Base-by-base conservation (phyloP, 2,797 vertebrate genomes). In the Rhinophrynus dorsalis region DNA sequence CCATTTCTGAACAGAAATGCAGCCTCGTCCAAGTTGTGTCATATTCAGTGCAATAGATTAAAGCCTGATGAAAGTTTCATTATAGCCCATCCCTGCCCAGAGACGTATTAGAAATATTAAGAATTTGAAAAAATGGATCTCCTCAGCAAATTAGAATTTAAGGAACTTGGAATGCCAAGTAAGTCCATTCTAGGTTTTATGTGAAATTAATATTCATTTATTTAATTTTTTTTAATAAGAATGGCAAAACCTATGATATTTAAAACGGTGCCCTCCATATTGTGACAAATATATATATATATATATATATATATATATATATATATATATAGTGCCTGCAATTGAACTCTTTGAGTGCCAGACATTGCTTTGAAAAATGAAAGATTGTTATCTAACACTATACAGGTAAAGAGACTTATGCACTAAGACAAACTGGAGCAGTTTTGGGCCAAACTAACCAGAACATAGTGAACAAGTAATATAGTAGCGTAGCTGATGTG, bases 31-130 rank as follows among this genome's bases (percentile, higher is more conserved):
- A 66, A 59, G 26, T 47, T 21, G 15, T 50, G 29, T 51, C 55
- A 59, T 30, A 40, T 59, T 68, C 30, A 23, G 29, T 68, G 10
- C 37, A 21, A 40, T 59, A 26, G 12, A 59, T 59, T 59, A 50
- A 51, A 59, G 18, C 51, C 23, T 13, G 27, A n/a, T 51, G 33
- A 68, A 24, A 30, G 35, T 68, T 59, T 68, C 47, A 68, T 68
- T 24, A 59, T 59, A 10, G 20, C 35, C 20, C 45, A 30, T 30
- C 21, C 38, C 30, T 68, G 66, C 55, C 44, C 24, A 30, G 55
- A 68, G 55, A 30, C 55, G 32, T 59, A 68, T 59, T 59, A 58
- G 26, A 67, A 67, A 48, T 58, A 58, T 67, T 57, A 57, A 9
- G 52, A 47, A 67, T 57, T 24, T 44, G 33, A 48, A 44, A 55